Conservation (phyloP, 1,140 invertebrate genomes). For the Cyphomyrmex costatus region DNA sequence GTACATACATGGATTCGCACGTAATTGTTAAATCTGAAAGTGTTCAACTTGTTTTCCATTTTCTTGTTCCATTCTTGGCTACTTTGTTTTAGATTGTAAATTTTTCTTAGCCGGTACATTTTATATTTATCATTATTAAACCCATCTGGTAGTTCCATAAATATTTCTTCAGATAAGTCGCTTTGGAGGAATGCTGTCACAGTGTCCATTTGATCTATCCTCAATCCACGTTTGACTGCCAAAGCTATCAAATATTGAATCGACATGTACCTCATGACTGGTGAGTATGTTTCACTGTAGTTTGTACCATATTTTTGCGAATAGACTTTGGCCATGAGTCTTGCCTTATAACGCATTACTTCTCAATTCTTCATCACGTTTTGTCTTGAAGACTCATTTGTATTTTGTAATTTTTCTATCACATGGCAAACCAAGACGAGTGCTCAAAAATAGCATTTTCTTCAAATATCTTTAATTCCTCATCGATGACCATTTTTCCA, state of each 20-base stretch:
- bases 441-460: not conserved
- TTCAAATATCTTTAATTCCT: not conserved
- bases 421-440: not conserved
- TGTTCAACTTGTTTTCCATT: not conserved
- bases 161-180: not conserved
- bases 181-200: not conserved
- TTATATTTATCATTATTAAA: not conserved
- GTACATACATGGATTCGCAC: not conserved
- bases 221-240: not conserved
- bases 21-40: not conserved
- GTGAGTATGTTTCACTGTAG: too few species aligned
- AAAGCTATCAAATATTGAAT: not conserved
- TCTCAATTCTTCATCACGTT: not conserved
- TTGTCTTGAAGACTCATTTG: not conserved
- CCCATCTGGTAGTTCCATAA: not conserved
- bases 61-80: not conserved
- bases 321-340: too few species aligned
- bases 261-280: not conserved
- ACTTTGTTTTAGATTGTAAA: not conserved
- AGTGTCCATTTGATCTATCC: not conserved
- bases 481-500: too few species aligned
- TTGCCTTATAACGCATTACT: too few species aligned
- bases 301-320: too few species aligned
- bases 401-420: not conserved
- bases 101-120: not conserved